Evolutionary conservation across 2,888 invertebrate species (phyloP).

Genomic region (Drosophila percnosoma): DNA sequence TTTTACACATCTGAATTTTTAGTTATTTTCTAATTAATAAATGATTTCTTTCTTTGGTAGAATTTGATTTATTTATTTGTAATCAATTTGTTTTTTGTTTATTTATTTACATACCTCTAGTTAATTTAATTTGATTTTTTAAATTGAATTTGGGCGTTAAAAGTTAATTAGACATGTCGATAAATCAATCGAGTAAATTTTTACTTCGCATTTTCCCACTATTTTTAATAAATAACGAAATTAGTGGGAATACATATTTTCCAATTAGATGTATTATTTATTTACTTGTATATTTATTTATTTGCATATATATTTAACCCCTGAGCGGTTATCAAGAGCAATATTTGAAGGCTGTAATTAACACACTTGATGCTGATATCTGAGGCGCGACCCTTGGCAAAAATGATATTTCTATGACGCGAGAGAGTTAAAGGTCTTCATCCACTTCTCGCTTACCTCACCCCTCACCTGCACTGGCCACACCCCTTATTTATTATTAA

Average conservation of each 20-base stretch:
- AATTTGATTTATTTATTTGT: neutral
- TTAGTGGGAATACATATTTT: too few species aligned
- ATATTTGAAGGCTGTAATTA: constrained; percentile 3
- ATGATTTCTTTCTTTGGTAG: neutral
- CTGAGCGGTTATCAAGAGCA: neutral
- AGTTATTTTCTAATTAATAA: neutral
- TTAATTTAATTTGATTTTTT: neutral
- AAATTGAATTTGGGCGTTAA: neutral
- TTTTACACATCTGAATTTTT: neutral
- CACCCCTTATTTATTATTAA: constrained; percentile 11
- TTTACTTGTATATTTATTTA: neutral
- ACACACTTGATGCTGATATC: neutral
- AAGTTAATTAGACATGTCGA: neutral
- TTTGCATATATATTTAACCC: neutral
- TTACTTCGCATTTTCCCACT: neutral
- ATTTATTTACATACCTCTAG: neutral
- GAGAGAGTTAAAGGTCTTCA: neutral
- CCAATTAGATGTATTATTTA: neutral
- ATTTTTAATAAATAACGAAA: too few species aligned
- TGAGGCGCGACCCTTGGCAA: neutral
- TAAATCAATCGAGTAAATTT: constrained; percentile 1
- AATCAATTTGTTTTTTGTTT: neutral
- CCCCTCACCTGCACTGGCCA: constrained; percentile 4
- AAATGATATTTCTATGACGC: neutral
- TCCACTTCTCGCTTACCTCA: constrained; percentile 1